Percentiles rank a stretch among this genome's conserved stretches.
Conservation (phyloP, 2,797 vertebrate genomes). For the Microchirus variegatus region DNA sequence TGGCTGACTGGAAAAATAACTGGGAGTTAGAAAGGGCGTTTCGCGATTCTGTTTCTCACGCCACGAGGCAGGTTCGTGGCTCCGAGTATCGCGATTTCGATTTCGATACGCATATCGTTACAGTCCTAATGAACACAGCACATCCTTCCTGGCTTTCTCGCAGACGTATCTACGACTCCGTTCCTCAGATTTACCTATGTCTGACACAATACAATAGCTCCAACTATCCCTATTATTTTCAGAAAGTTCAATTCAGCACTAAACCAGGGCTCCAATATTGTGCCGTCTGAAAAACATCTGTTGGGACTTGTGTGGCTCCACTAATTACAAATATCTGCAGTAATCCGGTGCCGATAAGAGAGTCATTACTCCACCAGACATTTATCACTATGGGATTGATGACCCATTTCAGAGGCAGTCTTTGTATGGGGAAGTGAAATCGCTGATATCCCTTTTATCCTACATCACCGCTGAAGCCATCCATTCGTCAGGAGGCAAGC, state of each 20-base stretch:
- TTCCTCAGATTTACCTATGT: slow-evolving; percentile 47
- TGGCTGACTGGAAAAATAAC: no score
- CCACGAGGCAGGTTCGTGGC: no score
- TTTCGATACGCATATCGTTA: no score
- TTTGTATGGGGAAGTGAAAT: slow-evolving; percentile 80
- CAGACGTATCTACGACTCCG: slow-evolving; percentile 25
- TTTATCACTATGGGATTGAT: slow-evolving; percentile 86
- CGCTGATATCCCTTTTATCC: slow-evolving; percentile 81
- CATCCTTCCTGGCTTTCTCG: slow-evolving; percentile 24
- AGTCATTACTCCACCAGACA: slow-evolving; percentile 85
- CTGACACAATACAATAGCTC: slow-evolving; percentile 61
- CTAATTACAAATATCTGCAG: slow-evolving; percentile 85
- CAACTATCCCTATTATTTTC: slow-evolving; percentile 70
- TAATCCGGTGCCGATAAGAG: slow-evolving; percentile 84
- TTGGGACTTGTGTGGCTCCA: slow-evolving; percentile 81
- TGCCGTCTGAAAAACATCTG: slow-evolving; percentile 78
- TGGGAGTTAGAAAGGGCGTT: no score
- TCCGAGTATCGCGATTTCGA: no score
- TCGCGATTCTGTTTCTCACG: no score
- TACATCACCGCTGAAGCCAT: slow-evolving; percentile 78
- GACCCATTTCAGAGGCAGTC: slow-evolving; percentile 82
- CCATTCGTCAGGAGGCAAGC: slow-evolving; percentile 82
- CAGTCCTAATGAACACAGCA: no score
- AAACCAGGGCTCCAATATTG: slow-evolving; percentile 75
- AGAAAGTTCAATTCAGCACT: slow-evolving; percentile 77